A percentile compares a stretch with the other conserved stretches of the same genome.
Evolutionary conservation across 1,140 invertebrate species (phyloP).

Genomic region (Drosophila gunungcola): DNA sequence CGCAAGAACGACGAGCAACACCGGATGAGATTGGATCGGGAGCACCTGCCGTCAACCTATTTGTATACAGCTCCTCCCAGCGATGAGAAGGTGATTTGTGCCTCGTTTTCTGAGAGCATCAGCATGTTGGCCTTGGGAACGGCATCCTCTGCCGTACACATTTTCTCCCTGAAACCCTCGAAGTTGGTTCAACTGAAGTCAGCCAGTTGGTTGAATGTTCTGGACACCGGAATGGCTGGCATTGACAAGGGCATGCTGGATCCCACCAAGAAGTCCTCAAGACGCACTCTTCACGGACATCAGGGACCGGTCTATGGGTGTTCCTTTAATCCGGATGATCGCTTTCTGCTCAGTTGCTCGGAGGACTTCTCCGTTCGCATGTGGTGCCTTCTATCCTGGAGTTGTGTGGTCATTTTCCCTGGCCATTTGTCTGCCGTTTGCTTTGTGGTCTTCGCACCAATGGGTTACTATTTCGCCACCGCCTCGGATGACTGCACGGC

Average conservation of each 20-base stretch:
- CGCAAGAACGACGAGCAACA: slow-evolving; percentile 44
- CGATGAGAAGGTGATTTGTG: slow-evolving; percentile 48
- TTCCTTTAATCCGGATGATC: slow-evolving; percentile 48
- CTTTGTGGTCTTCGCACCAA: slow-evolving; percentile 44
- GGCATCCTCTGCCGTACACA: slow-evolving; percentile 11
- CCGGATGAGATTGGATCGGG: slow-evolving; percentile 27
- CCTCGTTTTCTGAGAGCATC: slow-evolving; percentile 38
- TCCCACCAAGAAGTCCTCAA: slow-evolving; percentile 6
- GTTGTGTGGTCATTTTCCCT: slow-evolving; percentile 56
- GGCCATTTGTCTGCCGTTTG: slow-evolving; percentile 37
- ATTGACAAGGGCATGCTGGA: slow-evolving; percentile 50
- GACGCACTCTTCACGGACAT: slow-evolving; percentile 45
- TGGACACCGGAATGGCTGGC: slow-evolving; percentile 30
- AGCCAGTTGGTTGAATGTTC: slow-evolving; percentile 11
- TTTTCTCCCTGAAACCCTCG: slow-evolving; percentile 45
- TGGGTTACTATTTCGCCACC: slow-evolving; percentile 55
- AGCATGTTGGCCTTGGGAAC: slow-evolving; percentile 55
- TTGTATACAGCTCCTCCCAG: slow-evolving; percentile 22
- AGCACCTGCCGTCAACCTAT: slow-evolving; percentile 44
- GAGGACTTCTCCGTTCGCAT: slow-evolving; percentile 50
- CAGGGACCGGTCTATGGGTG: slow-evolving; percentile 37
- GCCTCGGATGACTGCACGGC: slow-evolving; percentile 53
- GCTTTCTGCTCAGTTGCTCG: slow-evolving; percentile 50
- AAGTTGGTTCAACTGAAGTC: slow-evolving; percentile 51
- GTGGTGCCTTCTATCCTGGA: slow-evolving; percentile 64